These are phyloP conservation scores for Acomys russatus DNA, from an alignment of 2,797 vertebrate species.

Conservation along the genomic window DNA sequence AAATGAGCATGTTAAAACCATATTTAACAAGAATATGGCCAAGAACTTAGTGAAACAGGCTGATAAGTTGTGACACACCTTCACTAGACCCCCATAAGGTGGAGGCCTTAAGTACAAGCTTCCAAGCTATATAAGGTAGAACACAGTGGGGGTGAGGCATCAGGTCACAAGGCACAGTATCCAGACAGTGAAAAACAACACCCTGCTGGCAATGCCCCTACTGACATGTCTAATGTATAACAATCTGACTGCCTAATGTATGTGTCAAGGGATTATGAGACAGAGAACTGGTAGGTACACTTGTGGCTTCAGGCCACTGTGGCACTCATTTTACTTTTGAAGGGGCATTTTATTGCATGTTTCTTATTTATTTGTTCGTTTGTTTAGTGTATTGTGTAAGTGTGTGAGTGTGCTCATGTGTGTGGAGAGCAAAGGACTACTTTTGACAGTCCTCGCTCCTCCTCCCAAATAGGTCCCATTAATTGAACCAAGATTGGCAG, in stretches of 20 bases:
- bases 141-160: too few relatives aligned
- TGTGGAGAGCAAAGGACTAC: not conserved
- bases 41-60: not conserved
- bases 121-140: not conserved
- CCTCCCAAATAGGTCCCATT: not conserved
- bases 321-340: not conserved
- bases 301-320: not conserved
- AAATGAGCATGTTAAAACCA: not conserved
- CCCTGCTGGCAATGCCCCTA: not conserved
- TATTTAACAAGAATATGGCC: not conserved
- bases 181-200: not conserved
- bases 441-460: not conserved
- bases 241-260: not conserved
- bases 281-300: not conserved
- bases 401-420: fast-evolving
- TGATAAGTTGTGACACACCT: not conserved
- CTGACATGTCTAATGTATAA: not conserved
- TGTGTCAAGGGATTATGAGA: not conserved
- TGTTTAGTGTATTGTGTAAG: too few relatives aligned
- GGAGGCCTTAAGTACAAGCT: not conserved
- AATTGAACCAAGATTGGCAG: not conserved
- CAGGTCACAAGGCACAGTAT: not conserved
- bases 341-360: not conserved
- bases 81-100: not conserved
- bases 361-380: not conserved